Evolutionary conservation across 1,140 invertebrate species (phyloP), one percentile per base, ranked within the genome.

Genomic region (Ceratosolen fusciceps): DNA sequence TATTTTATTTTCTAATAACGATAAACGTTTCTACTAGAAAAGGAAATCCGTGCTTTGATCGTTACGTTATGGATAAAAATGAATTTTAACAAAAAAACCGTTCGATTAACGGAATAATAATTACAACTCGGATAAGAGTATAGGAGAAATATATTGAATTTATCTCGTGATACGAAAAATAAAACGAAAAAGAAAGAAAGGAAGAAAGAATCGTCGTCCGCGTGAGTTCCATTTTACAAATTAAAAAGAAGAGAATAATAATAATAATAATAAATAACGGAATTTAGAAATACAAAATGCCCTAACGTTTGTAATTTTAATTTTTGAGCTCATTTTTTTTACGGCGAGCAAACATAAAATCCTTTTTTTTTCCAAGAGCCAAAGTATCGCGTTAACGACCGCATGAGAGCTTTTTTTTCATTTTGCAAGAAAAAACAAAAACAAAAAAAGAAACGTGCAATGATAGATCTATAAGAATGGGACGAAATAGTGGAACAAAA

Each of bases 381-480:
- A 58, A 70, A 77, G 56, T 10, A 54, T 26, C 37, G 37, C 9
- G 65, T 31, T 70, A 58, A 56, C 52, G 56, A 39, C 56, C 26
- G 71, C 47, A 56, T 72, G 60, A 47, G 67, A 49, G 47, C 74
- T 79, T 77, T 68, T 26, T 60, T 72, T 79, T 71, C 74, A 43
- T 49, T n/a, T n/a, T n/a, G n/a, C n/a, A n/a, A n/a, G n/a, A n/a
- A n/a, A n/a, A n/a, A n/a, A n/a, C n/a, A n/a, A n/a, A n/a, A n/a
- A n/a, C n/a, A n/a, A n/a, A n/a, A n/a, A n/a, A 62, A 80, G 75
- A 80, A 80, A 67, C 67, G 79, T 80, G 79, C 79, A 80, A 80
- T 80, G 67, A 56, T 80, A 80, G 74, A 77, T 72, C 74, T 72
- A 65, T 80, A 76, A 80, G 79, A 37, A 24, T 80, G 74, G 72